Conservation (phyloP, 2,888 invertebrate genomes). For the Graphium colonna region DNA sequence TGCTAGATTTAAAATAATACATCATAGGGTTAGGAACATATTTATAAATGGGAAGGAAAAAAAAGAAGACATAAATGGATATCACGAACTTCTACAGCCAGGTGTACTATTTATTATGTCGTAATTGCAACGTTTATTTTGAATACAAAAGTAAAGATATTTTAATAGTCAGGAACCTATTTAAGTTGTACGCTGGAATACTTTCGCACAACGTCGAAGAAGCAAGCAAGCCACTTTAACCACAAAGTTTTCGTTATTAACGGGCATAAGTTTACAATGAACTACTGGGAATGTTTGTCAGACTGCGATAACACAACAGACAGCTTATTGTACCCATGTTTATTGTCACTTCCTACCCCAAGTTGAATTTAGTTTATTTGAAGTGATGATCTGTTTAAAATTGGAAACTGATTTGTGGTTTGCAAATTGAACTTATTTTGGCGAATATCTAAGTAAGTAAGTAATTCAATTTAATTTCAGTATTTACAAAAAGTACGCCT, state of each 20-base stretch:
- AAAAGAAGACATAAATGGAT: too few relatives aligned
- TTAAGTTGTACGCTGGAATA: conserved; percentile 1
- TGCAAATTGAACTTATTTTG: not conserved
- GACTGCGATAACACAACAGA: conserved; percentile 78
- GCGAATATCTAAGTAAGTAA: too few relatives aligned
- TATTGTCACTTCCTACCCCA: conserved; percentile 35
- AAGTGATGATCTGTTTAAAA: conserved; percentile 18
- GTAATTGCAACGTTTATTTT: too few relatives aligned
- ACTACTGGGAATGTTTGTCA: conserved; percentile 71
- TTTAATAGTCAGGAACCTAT: too few relatives aligned
- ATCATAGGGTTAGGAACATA: too few relatives aligned
- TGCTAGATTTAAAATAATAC: too few relatives aligned
- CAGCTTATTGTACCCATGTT: conserved; percentile 80
- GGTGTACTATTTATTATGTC: too few relatives aligned
- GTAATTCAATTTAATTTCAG: too few relatives aligned
- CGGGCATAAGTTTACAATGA: conserved; percentile 69
- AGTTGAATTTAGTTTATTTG: conserved; percentile 22
- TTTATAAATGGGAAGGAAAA: too few relatives aligned
- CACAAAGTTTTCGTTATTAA: conserved; percentile 26
- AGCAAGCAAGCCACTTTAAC: conserved; percentile 20
- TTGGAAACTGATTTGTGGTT: not conserved
- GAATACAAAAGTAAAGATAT: too few relatives aligned
- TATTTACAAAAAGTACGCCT: too few relatives aligned
- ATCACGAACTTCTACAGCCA: too few relatives aligned
- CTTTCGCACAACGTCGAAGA: conserved; percentile 10